A percentile compares a stretch with the other conserved stretches of the same genome.
Conservation (phyloP, 2,888 invertebrate species). For the Drosophila barbarae region DNA sequence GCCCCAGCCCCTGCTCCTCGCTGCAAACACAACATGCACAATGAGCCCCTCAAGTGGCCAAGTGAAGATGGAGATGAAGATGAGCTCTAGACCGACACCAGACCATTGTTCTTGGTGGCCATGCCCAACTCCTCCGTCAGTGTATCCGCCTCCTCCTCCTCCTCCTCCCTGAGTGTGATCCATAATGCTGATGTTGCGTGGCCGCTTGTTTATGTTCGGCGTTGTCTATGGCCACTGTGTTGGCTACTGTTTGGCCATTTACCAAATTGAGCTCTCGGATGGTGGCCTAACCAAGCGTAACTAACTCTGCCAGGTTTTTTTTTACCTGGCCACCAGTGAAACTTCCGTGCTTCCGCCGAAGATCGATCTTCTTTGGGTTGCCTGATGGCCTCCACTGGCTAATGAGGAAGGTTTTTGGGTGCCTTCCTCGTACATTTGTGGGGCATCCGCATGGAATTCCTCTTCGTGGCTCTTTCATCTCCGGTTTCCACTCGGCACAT, state of each 20-base stretch:
- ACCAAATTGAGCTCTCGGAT: constrained; percentile 59
- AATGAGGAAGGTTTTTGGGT: constrained; percentile 34
- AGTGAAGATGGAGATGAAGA: constrained; percentile 53
- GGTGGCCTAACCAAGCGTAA: constrained; percentile 57
- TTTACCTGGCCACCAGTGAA: constrained; percentile 33
- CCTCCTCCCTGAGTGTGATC: constrained; percentile 28
- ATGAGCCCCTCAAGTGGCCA: constrained; percentile 55
- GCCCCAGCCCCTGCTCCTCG: background rate
- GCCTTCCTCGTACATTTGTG: constrained; percentile 55
- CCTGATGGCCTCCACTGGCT: constrained; percentile 5
- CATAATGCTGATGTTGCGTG: constrained; percentile 61
- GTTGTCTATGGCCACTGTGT: constrained; percentile 16
- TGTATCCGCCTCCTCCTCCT: constrained; percentile 31
- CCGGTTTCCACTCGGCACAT: constrained; percentile 35
- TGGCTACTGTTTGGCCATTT: constrained; percentile 68
- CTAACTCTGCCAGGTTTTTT: constrained; percentile 40
- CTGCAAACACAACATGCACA: constrained; percentile 59
- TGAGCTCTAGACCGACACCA: constrained; percentile 34
- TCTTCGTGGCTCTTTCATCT: constrained; percentile 21
- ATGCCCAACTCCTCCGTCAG: constrained; percentile 18
- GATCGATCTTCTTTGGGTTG: constrained; percentile 36
- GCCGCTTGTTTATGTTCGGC: constrained; percentile 63
- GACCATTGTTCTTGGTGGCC: constrained; percentile 56
- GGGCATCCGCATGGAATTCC: constrained; percentile 52
- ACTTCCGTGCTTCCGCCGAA: constrained; percentile 56